Evolutionary conservation across 2,113 vertebrate genomes (phyloP).

Genomic region (Trematocara nigrifrons): DNA sequence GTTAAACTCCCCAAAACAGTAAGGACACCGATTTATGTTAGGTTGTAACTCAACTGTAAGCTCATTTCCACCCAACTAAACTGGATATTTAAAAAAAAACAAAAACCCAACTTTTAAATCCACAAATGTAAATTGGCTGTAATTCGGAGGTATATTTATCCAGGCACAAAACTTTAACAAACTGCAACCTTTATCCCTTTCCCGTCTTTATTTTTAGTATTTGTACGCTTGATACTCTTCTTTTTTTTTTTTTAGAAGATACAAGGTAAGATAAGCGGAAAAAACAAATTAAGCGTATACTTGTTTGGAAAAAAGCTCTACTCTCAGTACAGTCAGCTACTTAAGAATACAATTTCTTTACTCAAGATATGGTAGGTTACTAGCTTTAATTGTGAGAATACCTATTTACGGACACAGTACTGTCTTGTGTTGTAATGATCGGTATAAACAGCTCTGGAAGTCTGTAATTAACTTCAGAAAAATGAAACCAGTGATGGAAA

Average conservation of each 20-base stretch:
- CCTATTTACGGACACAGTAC: neutral
- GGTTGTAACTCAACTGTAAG: neutral
- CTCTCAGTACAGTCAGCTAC: neutral
- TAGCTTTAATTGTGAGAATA: neutral
- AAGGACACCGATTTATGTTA: neutral
- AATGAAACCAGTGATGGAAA: neutral
- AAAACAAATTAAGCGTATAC: neutral
- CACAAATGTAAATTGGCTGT: neutral
- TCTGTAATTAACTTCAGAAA: neutral
- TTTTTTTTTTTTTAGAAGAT: neutral
- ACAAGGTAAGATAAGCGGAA: neutral
- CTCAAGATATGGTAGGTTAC: neutral
- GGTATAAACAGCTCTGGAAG: neutral
- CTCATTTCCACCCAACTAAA: neutral
- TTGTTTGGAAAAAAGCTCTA: neutral
- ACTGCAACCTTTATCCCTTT: neutral
- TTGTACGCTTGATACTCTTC: neutral
- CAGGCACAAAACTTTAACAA: neutral
- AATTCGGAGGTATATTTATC: neutral
- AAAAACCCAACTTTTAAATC: neutral
- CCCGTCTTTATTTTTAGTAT: neutral
- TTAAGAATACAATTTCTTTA: neutral
- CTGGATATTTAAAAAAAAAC: fast-evolving
- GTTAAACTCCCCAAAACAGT: neutral
- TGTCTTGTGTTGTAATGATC: neutral